Percentiles rank a stretch among this genome's conserved stretches.
Evolutionary conservation across 2,888 invertebrate species (phyloP).

Genomic region (Euspilapteryx auroguttella): DNA sequence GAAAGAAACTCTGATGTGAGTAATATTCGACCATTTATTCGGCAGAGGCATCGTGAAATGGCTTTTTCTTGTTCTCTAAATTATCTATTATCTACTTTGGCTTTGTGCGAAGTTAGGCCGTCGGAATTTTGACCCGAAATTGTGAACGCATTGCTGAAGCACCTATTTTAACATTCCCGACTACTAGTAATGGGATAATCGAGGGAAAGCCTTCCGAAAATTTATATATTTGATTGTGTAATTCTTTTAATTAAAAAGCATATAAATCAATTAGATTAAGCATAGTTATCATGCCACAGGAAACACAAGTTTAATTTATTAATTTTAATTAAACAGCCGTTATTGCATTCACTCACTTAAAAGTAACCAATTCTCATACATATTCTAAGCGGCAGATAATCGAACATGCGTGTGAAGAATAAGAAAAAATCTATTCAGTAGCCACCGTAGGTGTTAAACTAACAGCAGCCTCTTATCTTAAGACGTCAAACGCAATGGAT

Average conservation of each 20-base stretch:
- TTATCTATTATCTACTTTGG: slow-evolving; percentile 27
- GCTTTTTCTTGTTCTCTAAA: slow-evolving; percentile 43
- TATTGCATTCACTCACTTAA: too few relatives aligned
- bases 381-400: slow-evolving; percentile 7
- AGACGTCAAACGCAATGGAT: slow-evolving; percentile 24
- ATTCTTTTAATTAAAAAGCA: neutral
- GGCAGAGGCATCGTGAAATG: slow-evolving; percentile 19
- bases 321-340: too few relatives aligned
- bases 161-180: too few relatives aligned
- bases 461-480: slow-evolving; percentile 33
- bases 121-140: neutral
- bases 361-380: too few relatives aligned
- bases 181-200: too few relatives aligned
- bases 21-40: slow-evolving; percentile 28
- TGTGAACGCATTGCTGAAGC: too few relatives aligned
- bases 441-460: slow-evolving; percentile 38
- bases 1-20: slow-evolving; percentile 16
- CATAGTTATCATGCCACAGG: too few relatives aligned
- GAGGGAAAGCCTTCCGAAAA: too few relatives aligned
- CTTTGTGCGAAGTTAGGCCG: slow-evolving; percentile 10
- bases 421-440: slow-evolving; percentile 24
- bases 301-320: too few relatives aligned
- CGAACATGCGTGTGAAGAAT: slow-evolving; percentile 10
- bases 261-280: too few relatives aligned
- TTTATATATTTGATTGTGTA: too few relatives aligned